Percentiles rank a stretch among this genome's conserved stretches.
Evolutionary conservation across 1,140 invertebrate species (phyloP).

Genomic region (Drosophila arawakana): DNA sequence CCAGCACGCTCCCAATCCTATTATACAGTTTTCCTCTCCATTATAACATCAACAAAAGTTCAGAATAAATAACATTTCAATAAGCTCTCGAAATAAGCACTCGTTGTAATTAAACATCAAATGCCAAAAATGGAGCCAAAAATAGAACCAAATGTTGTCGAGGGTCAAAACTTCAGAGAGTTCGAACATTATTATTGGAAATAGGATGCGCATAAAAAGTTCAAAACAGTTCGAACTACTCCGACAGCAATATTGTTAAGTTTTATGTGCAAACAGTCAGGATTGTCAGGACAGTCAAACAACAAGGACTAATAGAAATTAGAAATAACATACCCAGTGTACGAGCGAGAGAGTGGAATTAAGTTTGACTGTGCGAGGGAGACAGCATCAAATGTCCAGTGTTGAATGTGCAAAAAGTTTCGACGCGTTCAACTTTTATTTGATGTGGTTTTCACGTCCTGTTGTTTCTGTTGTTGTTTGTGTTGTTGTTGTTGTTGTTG

Average conservation of each 20-base stretch:
- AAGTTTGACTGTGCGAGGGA: background rate
- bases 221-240: conserved; percentile 61
- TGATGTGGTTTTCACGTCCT: conserved; percentile 33
- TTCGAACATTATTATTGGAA: conserved; percentile 25
- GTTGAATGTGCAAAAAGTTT: conserved; percentile 29
- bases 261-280: conserved; percentile 64
- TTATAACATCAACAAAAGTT: background rate
- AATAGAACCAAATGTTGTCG: conserved; percentile 1
- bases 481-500: conserved; percentile 35
- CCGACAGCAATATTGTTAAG: conserved; percentile 71
- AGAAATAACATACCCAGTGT: conserved; percentile 47
- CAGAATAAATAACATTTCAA: conserved; percentile 20
- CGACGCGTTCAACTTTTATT: conserved; percentile 56
- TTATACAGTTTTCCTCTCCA: no score
- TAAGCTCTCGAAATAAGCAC: conserved; percentile 9
- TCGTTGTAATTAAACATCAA: conserved; percentile 21
- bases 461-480: conserved; percentile 22
- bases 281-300: background rate
- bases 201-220: conserved; percentile 58
- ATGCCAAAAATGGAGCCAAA: conserved; percentile 11
- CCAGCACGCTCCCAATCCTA: no score
- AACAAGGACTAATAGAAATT: conserved; percentile 45
- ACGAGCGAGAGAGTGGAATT: background rate
- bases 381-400: conserved; percentile 9
- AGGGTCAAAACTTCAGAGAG: conserved; percentile 6